Conservation (phyloP, 2,113 vertebrate species). For the Condylura cristata region DNA sequence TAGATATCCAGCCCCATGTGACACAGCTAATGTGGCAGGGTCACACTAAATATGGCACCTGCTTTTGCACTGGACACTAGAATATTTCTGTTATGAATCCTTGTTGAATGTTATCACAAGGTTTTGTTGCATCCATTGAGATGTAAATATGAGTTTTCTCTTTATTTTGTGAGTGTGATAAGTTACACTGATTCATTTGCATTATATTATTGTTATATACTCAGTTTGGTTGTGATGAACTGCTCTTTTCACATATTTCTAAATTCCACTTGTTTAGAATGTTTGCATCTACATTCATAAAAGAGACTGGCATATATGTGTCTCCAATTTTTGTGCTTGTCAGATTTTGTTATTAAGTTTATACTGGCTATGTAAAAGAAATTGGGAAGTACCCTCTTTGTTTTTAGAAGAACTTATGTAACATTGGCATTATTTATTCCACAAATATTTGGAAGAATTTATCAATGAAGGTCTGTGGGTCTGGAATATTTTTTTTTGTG, state of each 20-base stretch:
- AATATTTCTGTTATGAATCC: not conserved
- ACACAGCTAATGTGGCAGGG: not conserved
- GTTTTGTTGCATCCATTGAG: not conserved
- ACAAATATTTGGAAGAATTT: not conserved
- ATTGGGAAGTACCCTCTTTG: not conserved
- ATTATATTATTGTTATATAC: not conserved
- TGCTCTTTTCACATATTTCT: not conserved
- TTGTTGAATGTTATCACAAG: not conserved
- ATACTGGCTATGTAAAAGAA: not conserved
- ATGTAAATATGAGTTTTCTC: not conserved
- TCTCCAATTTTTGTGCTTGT: not conserved
- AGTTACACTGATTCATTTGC: not conserved
- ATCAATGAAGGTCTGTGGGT: not conserved
- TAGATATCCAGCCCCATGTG: not conserved
- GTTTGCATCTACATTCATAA: not conserved
- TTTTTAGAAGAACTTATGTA: not conserved
- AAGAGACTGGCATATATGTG: not conserved
- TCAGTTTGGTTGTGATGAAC: not conserved
- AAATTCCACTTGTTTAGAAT: conserved; percentile 13
- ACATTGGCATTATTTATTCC: not conserved
- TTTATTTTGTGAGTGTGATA: not conserved
- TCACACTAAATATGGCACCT: not conserved
- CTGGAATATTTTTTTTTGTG: not conserved
- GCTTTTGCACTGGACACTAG: not conserved
- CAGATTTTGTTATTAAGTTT: not conserved